These are phyloP conservation scores for Yponomeuta sedellus DNA, from an alignment of 2,888 invertebrate species.

Conservation along the genomic window DNA sequence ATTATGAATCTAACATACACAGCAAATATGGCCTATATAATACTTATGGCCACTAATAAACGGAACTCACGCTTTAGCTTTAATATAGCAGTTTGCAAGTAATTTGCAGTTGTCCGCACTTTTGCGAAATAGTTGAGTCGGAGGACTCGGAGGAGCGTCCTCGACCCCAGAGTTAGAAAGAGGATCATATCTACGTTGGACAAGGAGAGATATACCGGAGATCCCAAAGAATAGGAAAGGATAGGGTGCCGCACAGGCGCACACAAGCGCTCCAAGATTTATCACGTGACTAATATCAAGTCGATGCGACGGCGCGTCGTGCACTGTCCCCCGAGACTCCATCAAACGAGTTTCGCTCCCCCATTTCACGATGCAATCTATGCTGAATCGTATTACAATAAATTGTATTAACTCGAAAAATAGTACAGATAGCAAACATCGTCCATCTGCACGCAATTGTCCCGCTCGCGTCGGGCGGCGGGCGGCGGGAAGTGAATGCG, in stretches of 20 bases:
- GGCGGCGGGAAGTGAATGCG: constrained; percentile 28
- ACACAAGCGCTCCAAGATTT: constrained; percentile 62
- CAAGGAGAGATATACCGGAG: constrained; percentile 48
- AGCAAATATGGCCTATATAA: too few relatives aligned
- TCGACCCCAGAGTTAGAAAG: constrained; percentile 45
- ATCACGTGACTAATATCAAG: constrained; percentile 74
- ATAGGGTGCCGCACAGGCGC: constrained; percentile 36
- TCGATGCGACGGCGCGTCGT: constrained; percentile 61
- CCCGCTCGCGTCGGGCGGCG: constrained; percentile 39
- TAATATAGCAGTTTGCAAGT: constrained; percentile 28
- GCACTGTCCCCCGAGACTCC: constrained; percentile 62
- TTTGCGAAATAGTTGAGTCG: constrained; percentile 18
- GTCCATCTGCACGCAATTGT: constrained; percentile 74
- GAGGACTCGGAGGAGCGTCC: constrained; percentile 24
- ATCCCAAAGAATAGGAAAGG: constrained; percentile 49
- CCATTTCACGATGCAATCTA: constrained; percentile 72
- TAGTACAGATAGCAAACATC: constrained; percentile 74
- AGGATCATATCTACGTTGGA: constrained; percentile 56
- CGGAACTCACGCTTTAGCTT: too few relatives aligned
- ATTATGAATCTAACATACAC: too few relatives aligned
- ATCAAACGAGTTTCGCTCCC: constrained; percentile 75
- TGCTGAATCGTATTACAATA: constrained; percentile 77
- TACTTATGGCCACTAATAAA: too few relatives aligned
- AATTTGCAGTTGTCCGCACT: constrained; percentile 45
- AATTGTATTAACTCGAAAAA: constrained; percentile 77